Conservation (phyloP, 2,797 vertebrate species). For the Sylvilagus floridanus region DNA sequence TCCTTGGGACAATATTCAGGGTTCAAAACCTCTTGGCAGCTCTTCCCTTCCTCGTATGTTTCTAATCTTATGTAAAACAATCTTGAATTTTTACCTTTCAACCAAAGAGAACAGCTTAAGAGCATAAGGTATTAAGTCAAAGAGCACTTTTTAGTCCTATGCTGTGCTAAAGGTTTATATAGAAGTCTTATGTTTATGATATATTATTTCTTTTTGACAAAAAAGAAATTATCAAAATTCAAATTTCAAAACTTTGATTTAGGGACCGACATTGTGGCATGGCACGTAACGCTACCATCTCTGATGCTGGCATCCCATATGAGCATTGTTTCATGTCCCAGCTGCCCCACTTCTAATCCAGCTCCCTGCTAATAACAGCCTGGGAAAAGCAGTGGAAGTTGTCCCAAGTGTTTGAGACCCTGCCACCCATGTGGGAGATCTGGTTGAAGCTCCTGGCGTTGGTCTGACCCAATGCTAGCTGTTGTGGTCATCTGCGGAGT, state of each 20-base stretch:
- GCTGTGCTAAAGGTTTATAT: not conserved
- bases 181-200: slow-evolving; percentile 38
- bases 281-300: too few relatives aligned
- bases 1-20: not conserved
- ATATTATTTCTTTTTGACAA: not conserved
- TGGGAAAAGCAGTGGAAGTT: too few relatives aligned
- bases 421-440: too few relatives aligned
- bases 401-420: too few relatives aligned
- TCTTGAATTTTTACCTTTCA: not conserved
- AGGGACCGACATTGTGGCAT: too few relatives aligned
- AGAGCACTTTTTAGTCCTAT: not conserved
- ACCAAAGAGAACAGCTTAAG: not conserved
- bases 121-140: not conserved
- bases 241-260: not conserved
- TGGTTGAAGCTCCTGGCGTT: too few relatives aligned
- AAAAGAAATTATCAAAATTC: slow-evolving; percentile 11
- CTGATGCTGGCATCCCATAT: too few relatives aligned
- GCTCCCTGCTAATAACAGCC: too few relatives aligned
- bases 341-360: too few relatives aligned
- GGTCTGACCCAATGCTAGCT: too few relatives aligned
- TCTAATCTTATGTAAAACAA: not conserved
- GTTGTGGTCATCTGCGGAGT: too few relatives aligned
- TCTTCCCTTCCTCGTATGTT: not conserved
- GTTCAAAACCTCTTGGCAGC: not conserved
- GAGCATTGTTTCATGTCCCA: too few relatives aligned